Conservation (phyloP, 1,140 invertebrate genomes). For the Drosophila chauvacae region DNA sequence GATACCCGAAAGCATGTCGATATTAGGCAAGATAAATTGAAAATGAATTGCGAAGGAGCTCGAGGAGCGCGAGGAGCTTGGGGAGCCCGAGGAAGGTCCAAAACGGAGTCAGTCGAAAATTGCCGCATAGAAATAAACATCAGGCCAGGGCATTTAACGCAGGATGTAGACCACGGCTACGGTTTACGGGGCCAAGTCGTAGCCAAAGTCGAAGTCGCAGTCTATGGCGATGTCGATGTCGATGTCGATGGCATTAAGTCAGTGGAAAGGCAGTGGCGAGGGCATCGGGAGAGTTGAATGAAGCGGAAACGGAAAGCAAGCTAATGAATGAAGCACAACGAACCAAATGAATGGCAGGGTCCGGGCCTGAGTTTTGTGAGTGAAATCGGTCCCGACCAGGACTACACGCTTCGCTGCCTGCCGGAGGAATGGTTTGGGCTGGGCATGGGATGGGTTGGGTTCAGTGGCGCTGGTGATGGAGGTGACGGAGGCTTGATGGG, state of each 20-base stretch:
- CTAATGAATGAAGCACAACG: slow-evolving; percentile 82
- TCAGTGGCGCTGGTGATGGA: neutral
- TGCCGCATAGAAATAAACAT: slow-evolving; percentile 62
- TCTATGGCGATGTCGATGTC: neutral
- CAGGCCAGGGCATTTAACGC: slow-evolving; percentile 51
- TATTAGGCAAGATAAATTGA: slow-evolving; percentile 83
- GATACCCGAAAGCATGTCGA: slow-evolving; percentile 71
- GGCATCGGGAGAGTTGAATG: slow-evolving; percentile 75
- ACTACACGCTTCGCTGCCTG: slow-evolving; percentile 59
- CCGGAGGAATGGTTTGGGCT: neutral
- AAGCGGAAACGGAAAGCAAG: slow-evolving; percentile 82
- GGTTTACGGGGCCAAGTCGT: slow-evolving; percentile 27
- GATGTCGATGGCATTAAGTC: slow-evolving; percentile 74
- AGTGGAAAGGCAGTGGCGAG: slow-evolving; percentile 49
- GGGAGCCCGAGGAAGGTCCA: neutral
- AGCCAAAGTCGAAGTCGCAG: slow-evolving; percentile 38
- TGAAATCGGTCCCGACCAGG: slow-evolving; percentile 18
- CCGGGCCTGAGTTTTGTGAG: slow-evolving; percentile 5
- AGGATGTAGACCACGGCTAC: slow-evolving; percentile 40
- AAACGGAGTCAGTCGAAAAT: slow-evolving; percentile 37
- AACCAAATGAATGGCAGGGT: slow-evolving; percentile 73
- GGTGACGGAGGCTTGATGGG: neutral
- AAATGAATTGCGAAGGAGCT: slow-evolving; percentile 73
- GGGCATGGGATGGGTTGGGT: neutral
- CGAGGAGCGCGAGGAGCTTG: neutral